Evolutionary conservation across 2,113 vertebrate genomes (phyloP).

Genomic region (Muntiacus muntjak): DNA sequence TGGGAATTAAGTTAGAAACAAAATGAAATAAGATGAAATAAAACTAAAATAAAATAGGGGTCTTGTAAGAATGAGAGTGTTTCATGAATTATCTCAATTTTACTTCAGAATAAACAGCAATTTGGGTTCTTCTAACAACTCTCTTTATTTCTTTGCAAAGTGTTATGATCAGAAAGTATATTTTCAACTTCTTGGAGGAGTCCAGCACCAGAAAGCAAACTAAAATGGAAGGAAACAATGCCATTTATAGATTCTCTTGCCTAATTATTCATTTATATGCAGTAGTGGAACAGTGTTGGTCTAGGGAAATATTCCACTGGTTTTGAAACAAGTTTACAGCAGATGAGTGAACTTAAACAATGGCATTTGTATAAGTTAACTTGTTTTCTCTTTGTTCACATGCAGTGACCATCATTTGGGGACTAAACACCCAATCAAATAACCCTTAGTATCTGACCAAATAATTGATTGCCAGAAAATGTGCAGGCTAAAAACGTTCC

Average conservation of each 20-base stretch:
- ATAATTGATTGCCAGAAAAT: slow-evolving; percentile 4
- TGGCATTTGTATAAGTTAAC: neutral
- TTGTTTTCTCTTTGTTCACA: slow-evolving; percentile 41
- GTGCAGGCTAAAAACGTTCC: neutral
- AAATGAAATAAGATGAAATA: neutral
- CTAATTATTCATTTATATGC: slow-evolving; percentile 6
- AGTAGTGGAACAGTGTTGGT: neutral
- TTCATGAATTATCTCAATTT: neutral
- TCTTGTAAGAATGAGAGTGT: neutral
- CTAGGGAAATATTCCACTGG: neutral
- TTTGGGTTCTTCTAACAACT: neutral
- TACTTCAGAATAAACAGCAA: neutral
- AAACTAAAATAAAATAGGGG: neutral
- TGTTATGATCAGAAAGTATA: neutral
- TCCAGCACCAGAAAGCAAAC: neutral
- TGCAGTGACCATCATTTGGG: neutral
- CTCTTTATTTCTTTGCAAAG: slow-evolving; percentile 6
- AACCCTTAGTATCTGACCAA: neutral
- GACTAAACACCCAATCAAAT: neutral
- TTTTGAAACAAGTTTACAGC: slow-evolving; percentile 15
- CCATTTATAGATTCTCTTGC: slow-evolving; percentile 26
- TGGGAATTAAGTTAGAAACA: neutral
- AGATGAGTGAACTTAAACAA: slow-evolving; percentile 11
- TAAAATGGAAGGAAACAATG: neutral
- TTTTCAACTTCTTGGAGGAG: slow-evolving; percentile 35